phyloP scores from a whole-genome alignment of 2,888 invertebrate species.

The Nezara viridula region DNA sequence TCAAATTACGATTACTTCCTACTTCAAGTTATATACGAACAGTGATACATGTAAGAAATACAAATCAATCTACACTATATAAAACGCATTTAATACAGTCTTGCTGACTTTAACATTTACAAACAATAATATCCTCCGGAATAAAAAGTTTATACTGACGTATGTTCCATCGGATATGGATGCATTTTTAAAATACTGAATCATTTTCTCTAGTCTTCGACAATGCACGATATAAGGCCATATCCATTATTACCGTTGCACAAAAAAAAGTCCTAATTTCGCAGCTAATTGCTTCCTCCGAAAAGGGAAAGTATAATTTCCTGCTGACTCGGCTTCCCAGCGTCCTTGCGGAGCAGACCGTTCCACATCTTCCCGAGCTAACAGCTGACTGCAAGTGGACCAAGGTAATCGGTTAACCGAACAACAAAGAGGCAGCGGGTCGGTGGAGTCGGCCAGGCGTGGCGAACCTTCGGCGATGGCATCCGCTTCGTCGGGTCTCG shows the following conservation, averaged over 20 bases:
- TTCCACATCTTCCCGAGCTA: neutral
- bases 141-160: too few relatives aligned
- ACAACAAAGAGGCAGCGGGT: neutral
- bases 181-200: too few relatives aligned
- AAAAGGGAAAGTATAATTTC: conserved; percentile 37
- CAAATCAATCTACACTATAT: too few relatives aligned
- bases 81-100: too few relatives aligned
- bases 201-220: neutral
- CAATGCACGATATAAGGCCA: neutral
- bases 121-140: too few relatives aligned
- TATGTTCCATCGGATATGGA: too few relatives aligned
- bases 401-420: neutral
- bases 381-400: neutral
- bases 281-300: conserved; percentile 29
- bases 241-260: neutral
- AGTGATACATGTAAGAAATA: too few relatives aligned
- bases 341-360: neutral
- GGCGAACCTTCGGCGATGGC: neutral
- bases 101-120: too few relatives aligned
- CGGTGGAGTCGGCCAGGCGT: neutral
- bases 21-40: too few relatives aligned
- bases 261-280: neutral
- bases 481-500: neutral
- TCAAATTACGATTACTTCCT: too few relatives aligned
- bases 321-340: neutral